Percentiles rank a stretch among this genome's conserved stretches.
Evolutionary conservation across 2,113 vertebrate species (phyloP).

Genomic region (Nothobranchius kuhntae): DNA sequence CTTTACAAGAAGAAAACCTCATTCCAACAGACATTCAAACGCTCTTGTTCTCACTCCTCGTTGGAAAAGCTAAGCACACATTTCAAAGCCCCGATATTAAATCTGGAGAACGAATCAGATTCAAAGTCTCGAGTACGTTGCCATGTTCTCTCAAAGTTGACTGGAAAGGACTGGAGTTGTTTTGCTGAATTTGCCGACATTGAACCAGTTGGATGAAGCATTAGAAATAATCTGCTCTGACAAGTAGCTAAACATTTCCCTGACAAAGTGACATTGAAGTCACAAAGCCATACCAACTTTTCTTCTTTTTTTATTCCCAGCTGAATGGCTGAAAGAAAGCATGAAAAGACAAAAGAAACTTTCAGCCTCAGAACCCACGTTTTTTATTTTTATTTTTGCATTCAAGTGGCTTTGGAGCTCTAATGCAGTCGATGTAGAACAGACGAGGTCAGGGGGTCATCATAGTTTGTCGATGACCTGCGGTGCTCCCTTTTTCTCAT

Average conservation of each 20-base stretch:
- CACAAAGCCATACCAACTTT: conserved; percentile 32
- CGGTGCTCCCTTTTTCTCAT: conserved; percentile 40
- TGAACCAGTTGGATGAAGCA: conserved; percentile 51
- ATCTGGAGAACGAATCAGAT: conserved; percentile 41
- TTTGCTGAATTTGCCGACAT: conserved; percentile 49
- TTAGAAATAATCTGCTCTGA: conserved; percentile 58
- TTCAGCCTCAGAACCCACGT: conserved; percentile 15
- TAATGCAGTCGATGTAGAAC: conserved; percentile 21
- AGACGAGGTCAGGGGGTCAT: conserved; percentile 37
- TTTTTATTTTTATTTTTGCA: conserved; percentile 27
- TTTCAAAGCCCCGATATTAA: conserved; percentile 6
- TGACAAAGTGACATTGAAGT: conserved; percentile 61
- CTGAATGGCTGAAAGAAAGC: conserved; percentile 28
- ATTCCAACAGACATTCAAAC: conserved; percentile 32
- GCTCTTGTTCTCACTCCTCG: conserved; percentile 27
- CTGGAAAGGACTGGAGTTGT: conserved; percentile 38
- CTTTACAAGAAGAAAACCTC: conserved; percentile 16
- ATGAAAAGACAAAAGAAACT: conserved; percentile 21
- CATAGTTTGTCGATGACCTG: conserved; percentile 31
- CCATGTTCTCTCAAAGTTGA: conserved; percentile 29
- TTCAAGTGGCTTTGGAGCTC: conserved; percentile 34
- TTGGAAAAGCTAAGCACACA: conserved; percentile 14
- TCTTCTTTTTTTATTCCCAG: neutral
- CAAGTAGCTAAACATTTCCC: conserved; percentile 46
- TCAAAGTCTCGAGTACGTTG: conserved; percentile 17